Conservation (phyloP, 2,888 invertebrate species). For the Cremastinae sp. region DNA sequence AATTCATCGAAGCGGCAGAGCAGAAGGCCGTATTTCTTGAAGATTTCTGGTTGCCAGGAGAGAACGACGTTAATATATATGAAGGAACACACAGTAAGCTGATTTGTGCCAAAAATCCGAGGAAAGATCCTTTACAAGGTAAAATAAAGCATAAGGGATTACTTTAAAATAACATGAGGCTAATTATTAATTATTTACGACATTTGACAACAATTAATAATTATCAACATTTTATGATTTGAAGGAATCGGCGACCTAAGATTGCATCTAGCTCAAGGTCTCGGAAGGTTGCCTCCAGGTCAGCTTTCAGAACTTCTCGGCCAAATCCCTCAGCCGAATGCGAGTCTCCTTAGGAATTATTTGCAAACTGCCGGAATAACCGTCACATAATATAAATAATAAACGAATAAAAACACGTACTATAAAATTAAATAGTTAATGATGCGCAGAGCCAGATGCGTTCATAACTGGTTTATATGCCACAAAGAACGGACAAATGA, state of each 20-base stretch:
- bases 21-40: constrained; percentile 90
- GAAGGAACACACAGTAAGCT: constrained; percentile 94
- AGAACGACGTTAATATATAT: constrained; percentile 92
- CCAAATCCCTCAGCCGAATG: constrained; percentile 81
- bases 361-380: constrained; percentile 76
- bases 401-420: constrained; percentile 73
- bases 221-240: constrained; percentile 64
- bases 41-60: constrained; percentile 92
- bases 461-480: constrained; percentile 26
- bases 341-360: constrained; percentile 75
- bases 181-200: not conserved
- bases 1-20: constrained; percentile 93
- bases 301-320: constrained; percentile 85
- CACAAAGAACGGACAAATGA: constrained; percentile 13
- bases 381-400: constrained; percentile 76
- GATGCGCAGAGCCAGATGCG: constrained; percentile 50
- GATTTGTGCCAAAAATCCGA: constrained; percentile 89
- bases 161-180: not conserved
- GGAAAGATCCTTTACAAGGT: constrained; percentile 89
- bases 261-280: constrained; percentile 87
- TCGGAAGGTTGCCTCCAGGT: constrained; percentile 88
- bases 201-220: not conserved
- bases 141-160: constrained; percentile 49
- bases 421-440: constrained; percentile 70
- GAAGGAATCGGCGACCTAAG: constrained; percentile 86